Percentiles rank a stretch among this genome's conserved stretches.
Evolutionary conservation across 2,888 invertebrate genomes (phyloP).

Genomic region (Psylliodes chrysocephalus): DNA sequence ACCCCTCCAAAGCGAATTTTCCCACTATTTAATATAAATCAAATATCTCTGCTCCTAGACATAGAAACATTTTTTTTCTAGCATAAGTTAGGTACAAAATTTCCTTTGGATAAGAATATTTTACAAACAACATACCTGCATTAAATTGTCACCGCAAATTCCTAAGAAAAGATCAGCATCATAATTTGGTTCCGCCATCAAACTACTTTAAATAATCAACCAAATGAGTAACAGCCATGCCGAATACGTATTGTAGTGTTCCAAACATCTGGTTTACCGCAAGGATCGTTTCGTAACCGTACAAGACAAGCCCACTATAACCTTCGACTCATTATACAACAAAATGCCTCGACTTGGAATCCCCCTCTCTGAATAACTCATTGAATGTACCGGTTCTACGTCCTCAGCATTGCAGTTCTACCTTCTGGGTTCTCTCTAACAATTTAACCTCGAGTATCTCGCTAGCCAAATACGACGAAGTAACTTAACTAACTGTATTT

Average conservation of each 20-base stretch:
- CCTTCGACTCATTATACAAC: constrained; percentile 5
- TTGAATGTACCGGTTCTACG: constrained; percentile 12
- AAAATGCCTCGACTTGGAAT: constrained; percentile 6
- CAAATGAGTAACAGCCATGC: background rate
- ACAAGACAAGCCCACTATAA: constrained; percentile 3
- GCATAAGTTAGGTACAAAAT: too few relatives aligned
- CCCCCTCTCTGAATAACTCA: constrained; percentile 11
- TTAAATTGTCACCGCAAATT: background rate
- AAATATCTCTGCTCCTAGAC: too few relatives aligned
- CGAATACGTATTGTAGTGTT: background rate
- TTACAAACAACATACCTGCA: too few relatives aligned
- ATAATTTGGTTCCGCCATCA: background rate
- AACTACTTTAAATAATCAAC: background rate
- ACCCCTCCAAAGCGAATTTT: too few relatives aligned
- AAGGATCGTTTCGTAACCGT: background rate
- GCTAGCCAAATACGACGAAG: background rate
- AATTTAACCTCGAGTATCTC: background rate
- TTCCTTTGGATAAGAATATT: too few relatives aligned
- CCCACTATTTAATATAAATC: too few relatives aligned
- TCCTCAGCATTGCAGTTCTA: constrained; percentile 14
- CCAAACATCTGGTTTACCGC: background rate
- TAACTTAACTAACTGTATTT: background rate
- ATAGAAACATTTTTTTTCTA: too few relatives aligned
- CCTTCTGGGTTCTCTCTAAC: constrained; percentile 3
- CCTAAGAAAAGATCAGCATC: background rate